Evolutionary conservation across 2,797 vertebrate genomes (phyloP).

Genomic region (Malurus splendens): DNA sequence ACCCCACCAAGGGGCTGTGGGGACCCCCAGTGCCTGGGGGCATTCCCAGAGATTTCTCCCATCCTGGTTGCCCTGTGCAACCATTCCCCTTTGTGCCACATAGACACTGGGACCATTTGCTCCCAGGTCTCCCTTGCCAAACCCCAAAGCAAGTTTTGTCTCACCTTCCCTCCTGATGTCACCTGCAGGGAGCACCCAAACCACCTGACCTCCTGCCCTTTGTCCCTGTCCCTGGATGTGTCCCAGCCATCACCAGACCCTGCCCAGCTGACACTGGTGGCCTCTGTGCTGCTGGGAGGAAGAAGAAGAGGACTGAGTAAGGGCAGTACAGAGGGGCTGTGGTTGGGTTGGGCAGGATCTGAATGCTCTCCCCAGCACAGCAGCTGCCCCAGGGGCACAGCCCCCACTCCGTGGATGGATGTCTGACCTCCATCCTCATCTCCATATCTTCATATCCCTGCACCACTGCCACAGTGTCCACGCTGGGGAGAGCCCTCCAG

Average conservation of each 20-base stretch:
- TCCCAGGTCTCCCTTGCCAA: neutral
- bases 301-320: neutral
- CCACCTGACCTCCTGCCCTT: neutral
- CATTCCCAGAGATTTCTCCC: neutral
- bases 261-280: neutral
- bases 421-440: neutral
- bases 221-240: neutral
- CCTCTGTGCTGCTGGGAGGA: neutral
- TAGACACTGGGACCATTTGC: neutral
- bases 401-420: fast-evolving
- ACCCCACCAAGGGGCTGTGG: fast-evolving
- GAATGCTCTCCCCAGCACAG: neutral
- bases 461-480: neutral
- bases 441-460: neutral
- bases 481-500: neutral
- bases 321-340: neutral
- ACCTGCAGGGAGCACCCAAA: neutral
- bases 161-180: neutral
- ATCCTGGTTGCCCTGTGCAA: neutral
- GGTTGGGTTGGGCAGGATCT: neutral
- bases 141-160: neutral
- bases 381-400: neutral
- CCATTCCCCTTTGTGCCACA: neutral
- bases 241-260: neutral
- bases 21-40: fast-evolving